Evolutionary conservation across 2,113 vertebrate species (phyloP).

Genomic region (Hymenochirus boettgeri): DNA sequence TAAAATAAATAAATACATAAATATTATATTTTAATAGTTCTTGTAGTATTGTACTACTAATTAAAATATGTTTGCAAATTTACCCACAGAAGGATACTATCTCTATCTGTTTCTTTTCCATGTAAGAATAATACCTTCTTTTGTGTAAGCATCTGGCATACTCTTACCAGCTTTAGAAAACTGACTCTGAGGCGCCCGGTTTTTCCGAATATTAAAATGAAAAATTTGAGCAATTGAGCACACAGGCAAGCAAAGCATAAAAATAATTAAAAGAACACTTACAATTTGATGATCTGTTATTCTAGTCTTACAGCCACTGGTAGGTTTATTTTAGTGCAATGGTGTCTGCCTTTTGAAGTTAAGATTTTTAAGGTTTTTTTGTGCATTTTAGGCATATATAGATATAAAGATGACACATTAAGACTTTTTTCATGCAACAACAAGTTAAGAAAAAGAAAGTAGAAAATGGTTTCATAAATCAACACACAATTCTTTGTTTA

Average conservation of each 20-base stretch:
- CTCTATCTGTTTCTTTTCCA: no score
- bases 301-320: constrained; percentile 26
- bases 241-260: constrained; percentile 38
- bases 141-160: constrained; percentile 12
- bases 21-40: no score
- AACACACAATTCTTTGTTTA: constrained; percentile 2
- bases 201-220: constrained; percentile 41
- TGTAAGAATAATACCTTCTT: constrained; percentile 8
- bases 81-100: no score
- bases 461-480: constrained; percentile 10
- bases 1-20: no score
- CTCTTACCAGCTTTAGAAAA: constrained; percentile 37
- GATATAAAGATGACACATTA: constrained; percentile 32
- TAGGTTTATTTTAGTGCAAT: constrained; percentile 38
- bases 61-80: no score
- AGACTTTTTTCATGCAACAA: constrained; percentile 17
- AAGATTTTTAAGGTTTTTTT: not conserved
- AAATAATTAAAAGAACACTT: constrained; percentile 44
- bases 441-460: constrained; percentile 10
- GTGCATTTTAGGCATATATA: constrained; percentile 24
- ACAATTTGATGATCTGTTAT: constrained; percentile 40
- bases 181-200: constrained; percentile 31
- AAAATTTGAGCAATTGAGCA: constrained; percentile 40
- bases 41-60: no score
- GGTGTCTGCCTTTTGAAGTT: constrained; percentile 16